Conservation (phyloP, 2,797 vertebrate genomes). For the Galagoides demidoff region DNA sequence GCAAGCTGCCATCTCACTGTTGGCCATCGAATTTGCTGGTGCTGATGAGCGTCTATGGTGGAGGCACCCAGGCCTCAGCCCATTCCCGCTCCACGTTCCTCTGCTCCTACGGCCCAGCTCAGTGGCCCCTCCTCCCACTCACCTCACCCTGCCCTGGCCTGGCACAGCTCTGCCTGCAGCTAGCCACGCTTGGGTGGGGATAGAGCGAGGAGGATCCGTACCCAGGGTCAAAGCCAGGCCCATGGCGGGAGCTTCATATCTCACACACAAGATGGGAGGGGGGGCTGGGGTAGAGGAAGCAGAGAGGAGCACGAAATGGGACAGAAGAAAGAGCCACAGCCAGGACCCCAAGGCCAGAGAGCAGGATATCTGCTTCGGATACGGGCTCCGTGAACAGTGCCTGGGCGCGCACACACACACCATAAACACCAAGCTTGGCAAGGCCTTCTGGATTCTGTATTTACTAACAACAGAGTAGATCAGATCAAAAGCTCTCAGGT, state of each 20-base stretch:
- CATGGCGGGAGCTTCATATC: accelerated
- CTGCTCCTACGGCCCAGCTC: neutral
- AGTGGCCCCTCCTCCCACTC: neutral
- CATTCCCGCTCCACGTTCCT: neutral
- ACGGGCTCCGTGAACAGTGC: neutral
- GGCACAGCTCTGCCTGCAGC: neutral
- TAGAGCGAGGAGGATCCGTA: neutral
- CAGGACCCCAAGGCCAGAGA: neutral
- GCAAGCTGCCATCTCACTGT: neutral
- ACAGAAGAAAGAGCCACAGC: neutral
- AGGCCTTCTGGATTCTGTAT: neutral
- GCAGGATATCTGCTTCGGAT: neutral
- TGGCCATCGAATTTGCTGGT: no score
- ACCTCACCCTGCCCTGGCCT: neutral
- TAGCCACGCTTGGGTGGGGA: neutral
- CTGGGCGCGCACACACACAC: neutral
- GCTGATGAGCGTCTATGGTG: accelerated
- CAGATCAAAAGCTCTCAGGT: neutral
- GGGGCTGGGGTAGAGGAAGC: no score
- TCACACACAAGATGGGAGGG: neutral
- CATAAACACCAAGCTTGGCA: neutral
- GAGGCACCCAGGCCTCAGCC: neutral
- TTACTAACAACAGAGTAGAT: neutral
- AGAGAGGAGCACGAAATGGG: no score
- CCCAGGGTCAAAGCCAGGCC: neutral